Base-by-base conservation (phyloP, 92 coral and sea anemone species). In the Heteractis magnifica region DNA sequence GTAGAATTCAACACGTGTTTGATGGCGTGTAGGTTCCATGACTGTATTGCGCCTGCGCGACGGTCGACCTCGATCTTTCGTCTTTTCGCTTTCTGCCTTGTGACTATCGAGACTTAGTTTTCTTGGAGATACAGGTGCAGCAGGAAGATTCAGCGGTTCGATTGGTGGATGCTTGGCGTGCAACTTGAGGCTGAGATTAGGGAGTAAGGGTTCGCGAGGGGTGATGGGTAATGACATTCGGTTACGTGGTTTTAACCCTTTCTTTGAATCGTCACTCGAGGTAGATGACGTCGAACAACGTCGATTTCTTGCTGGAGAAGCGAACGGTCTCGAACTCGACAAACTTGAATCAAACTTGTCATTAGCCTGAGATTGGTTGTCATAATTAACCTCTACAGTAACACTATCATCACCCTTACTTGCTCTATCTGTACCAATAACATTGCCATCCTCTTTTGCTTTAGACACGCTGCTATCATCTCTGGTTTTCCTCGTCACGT, bases 241-340 rank as follows among this genome's bases (percentile, higher is more conserved):
- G 10, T 18, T 65, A 8, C 62, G 15, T 6, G 77, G 68, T 14
- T 65, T 58, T 49, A 18, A 3, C 0, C 51, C 13, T 49, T 23
- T 60, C 52, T 70, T 78, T 8, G 88, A 77, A 70, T 85, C 88
- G 44, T 85, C 88, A 56, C 88, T 85, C 34, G 88, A 85, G 11
- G 78, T 85, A 7, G 88, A 85, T 8, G 88, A 85, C 6, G 88
- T 78, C 0, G 88, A 85, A 13, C 9, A 34, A 6, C 82, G 83
- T 52, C 88, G 83, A 48, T 71, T 20, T 34, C 48, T 78, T 26
- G 56, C 16, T 7, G 88, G 81, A 7, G 83, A 68, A 14, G 83
- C 84, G 21, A 70, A 81, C 68, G 84, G 84, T 52, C 65, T 60
- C 76, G 73, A 68, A 68, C 49, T 68, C 49, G 73, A 34, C 13